Conservation (phyloP, 2,113 vertebrate species). For the Climacteris rufus region DNA sequence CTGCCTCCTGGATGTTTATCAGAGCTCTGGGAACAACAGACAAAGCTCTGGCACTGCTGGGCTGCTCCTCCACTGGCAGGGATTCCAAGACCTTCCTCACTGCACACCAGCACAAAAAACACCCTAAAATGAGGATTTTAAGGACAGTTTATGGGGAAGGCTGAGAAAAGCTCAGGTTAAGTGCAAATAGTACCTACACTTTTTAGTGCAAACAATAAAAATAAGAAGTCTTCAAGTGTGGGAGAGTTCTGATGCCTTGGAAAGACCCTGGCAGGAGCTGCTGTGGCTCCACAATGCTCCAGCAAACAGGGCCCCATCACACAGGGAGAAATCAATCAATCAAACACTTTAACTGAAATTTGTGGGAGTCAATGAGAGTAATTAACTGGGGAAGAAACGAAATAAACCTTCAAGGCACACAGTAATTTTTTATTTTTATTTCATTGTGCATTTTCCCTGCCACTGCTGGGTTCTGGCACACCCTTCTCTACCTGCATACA, state of each 20-base stretch:
- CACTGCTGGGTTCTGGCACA: background rate
- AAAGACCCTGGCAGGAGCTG: background rate
- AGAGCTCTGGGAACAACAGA: background rate
- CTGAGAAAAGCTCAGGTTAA: background rate
- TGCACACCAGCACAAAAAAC: background rate
- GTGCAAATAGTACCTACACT: fast-evolving
- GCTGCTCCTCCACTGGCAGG: background rate
- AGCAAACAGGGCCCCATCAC: background rate
- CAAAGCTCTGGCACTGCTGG: background rate
- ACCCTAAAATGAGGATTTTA: background rate
- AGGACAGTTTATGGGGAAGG: background rate
- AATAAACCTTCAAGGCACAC: background rate
- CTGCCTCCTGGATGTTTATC: background rate
- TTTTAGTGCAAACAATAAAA: background rate
- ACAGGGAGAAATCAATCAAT: background rate
- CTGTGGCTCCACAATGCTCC: fast-evolving
- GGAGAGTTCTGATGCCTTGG: background rate
- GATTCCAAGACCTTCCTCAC: background rate
- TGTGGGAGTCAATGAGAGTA: background rate
- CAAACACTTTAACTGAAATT: background rate
- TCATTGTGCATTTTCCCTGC: background rate
- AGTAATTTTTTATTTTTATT: background rate
- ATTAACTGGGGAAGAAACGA: background rate
- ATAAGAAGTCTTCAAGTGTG: background rate
- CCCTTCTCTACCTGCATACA: background rate